Evolutionary conservation across 2,113 vertebrate genomes (phyloP).

Genomic region (Atrichornis clamosus): DNA sequence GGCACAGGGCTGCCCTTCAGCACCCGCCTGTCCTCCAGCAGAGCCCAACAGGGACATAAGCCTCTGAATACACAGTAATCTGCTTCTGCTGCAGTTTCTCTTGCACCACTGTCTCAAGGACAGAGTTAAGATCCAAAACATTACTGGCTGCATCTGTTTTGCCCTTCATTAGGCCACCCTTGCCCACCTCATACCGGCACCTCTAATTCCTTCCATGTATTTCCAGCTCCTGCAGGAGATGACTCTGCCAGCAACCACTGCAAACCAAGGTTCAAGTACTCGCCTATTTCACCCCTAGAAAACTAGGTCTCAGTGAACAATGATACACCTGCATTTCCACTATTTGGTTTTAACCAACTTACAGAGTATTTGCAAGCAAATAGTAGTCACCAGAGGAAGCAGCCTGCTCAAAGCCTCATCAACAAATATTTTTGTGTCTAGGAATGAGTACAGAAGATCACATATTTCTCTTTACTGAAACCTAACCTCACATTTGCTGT

Average conservation of each 20-base stretch:
- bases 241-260: not conserved
- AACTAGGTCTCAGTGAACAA: not conserved
- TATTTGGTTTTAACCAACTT: not conserved
- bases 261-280: not conserved
- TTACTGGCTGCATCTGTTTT: not conserved
- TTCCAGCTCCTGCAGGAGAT: not conserved
- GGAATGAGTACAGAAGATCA: not conserved
- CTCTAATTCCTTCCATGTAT: not conserved
- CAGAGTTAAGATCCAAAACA: not conserved
- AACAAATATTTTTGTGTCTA: not conserved
- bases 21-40: fast-evolving
- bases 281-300: not conserved
- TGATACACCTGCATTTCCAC: fast-evolving
- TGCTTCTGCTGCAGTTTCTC: not conserved
- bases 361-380: not conserved
- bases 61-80: not conserved
- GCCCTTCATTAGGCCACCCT: not conserved
- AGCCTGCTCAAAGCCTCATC: not conserved
- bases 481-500: not conserved
- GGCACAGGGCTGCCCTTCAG: not conserved
- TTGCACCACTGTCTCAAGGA: not conserved
- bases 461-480: not conserved
- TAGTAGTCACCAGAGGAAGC: not conserved
- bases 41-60: not conserved
- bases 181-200: not conserved